These are phyloP conservation scores for Aradophagus sp. DNA, from an alignment of 1,140 invertebrate genomes.

Conservation along the genomic window DNA sequence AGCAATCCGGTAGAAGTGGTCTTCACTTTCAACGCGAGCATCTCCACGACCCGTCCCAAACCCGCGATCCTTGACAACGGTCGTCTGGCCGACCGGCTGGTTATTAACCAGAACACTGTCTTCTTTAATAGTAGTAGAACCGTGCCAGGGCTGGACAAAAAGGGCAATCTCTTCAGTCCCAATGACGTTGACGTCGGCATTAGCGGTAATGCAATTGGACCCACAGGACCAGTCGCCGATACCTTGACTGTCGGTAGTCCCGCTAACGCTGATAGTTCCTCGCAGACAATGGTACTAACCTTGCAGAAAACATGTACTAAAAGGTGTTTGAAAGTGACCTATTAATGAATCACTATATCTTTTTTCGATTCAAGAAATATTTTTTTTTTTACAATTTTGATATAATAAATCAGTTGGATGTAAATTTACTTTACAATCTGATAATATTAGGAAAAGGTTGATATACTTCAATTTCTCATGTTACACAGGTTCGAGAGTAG, in stretches of 20 bases:
- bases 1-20: slow-evolving; percentile 74
- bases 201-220: slow-evolving; percentile 67
- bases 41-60: slow-evolving; percentile 70
- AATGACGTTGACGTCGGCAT: slow-evolving; percentile 70
- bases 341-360: too few relatives aligned
- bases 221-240: slow-evolving; percentile 60
- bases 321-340: too few relatives aligned
- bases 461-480: too few relatives aligned
- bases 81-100: slow-evolving; percentile 62
- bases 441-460: too few relatives aligned
- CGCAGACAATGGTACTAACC: slow-evolving; percentile 68
- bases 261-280: slow-evolving; percentile 65
- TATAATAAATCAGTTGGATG: too few relatives aligned
- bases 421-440: too few relatives aligned
- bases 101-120: slow-evolving; percentile 64
- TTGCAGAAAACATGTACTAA: too few relatives aligned
- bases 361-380: too few relatives aligned
- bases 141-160: slow-evolving; percentile 60
- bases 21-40: slow-evolving; percentile 71
- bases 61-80: slow-evolving; percentile 60
- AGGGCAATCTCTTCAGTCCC: slow-evolving; percentile 59
- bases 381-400: too few relatives aligned
- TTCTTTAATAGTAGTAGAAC: slow-evolving; percentile 64
- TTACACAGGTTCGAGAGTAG: too few relatives aligned
- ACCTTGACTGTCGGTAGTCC: slow-evolving; percentile 63